Evolutionary conservation across 2,797 vertebrate genomes (phyloP), one percentile per base, ranked within the genome.

Genomic region (Catamblyrhynchus diadema): DNA sequence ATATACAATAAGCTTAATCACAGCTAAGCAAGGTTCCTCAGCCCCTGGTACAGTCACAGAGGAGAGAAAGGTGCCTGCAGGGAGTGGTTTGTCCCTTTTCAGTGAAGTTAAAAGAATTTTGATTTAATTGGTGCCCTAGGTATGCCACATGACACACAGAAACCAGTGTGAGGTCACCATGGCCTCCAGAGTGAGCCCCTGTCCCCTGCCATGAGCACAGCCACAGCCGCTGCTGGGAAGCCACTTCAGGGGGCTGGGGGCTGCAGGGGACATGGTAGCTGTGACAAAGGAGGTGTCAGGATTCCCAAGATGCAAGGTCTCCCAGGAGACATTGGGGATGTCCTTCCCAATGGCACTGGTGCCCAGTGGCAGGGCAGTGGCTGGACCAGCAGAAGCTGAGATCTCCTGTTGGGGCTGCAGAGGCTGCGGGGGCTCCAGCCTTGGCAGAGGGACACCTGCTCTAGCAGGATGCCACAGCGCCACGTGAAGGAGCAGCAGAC

Each of bases 401-500:
- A 9, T 14, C 21, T 73, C 23, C 51, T 37, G 16, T 6, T 24
- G 53, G 30, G 24, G 51, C 25, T 66, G 28, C 1, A 2, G 24
- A 21, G 30, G 10, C 27, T 77, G 24, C 0, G 0, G 39, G 16
- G 30, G 8, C 19, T 57, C 19, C 0, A 2, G 61, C 30, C 17
- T 67, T 19, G 32, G 23, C 66, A 81, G 42, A 62, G 32, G n/a
- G 14, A n/a, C 32, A 30, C 3, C 14, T 2, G 0, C 22, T 73
- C 1, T 0, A 45, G 61, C 61, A 93, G 88, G n/a, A 9, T 30
- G 54, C 37, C 14, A 3, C 35, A 24, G 45, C 45, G 57, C 24
- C 21, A 53, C 1, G 2, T 1, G 37, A 57, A 92, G 66, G 27
- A 66, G 5, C 24, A 0, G 0, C 35, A 56, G 62, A 20, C 32